Conservation (phyloP, 2,888 invertebrate species). For the Agelastica alni region DNA sequence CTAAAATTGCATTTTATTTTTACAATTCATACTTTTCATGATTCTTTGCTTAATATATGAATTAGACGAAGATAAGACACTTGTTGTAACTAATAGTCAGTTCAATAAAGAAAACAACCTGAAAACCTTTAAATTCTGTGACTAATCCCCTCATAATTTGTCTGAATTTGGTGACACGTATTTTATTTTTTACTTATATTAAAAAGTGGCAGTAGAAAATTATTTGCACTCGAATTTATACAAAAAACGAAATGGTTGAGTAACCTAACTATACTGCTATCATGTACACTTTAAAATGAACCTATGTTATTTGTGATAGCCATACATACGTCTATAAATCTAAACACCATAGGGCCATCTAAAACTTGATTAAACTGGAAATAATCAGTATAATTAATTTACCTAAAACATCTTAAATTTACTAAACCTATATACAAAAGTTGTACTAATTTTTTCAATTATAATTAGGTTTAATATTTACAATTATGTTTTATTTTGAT, state of each 20-base stretch:
- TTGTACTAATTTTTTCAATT: constrained; percentile 45
- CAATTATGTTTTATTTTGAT: constrained; percentile 31
- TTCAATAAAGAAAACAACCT: too few relatives aligned
- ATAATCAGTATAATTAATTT: constrained; percentile 41
- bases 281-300: constrained; percentile 25
- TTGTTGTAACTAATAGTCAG: too few relatives aligned
- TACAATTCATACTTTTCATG: too few relatives aligned
- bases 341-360: too few relatives aligned
- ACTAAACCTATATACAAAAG: constrained; percentile 42
- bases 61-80: too few relatives aligned
- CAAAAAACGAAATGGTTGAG: constrained; percentile 10
- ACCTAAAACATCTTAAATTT: constrained; percentile 37
- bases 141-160: background rate
- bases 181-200: background rate
- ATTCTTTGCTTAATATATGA: too few relatives aligned
- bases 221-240: constrained; percentile 20
- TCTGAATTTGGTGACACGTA: background rate
- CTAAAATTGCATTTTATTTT: too few relatives aligned
- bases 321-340: too few relatives aligned
- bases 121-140: background rate
- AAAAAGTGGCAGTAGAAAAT: constrained; percentile 27
- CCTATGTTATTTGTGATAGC: too few relatives aligned
- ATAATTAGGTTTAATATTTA: constrained; percentile 35
- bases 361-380: constrained; percentile 34
- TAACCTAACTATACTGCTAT: constrained; percentile 35